Evolutionary conservation across 2,113 vertebrate species (phyloP).

Genomic region (Heloderma charlesbogerti): DNA sequence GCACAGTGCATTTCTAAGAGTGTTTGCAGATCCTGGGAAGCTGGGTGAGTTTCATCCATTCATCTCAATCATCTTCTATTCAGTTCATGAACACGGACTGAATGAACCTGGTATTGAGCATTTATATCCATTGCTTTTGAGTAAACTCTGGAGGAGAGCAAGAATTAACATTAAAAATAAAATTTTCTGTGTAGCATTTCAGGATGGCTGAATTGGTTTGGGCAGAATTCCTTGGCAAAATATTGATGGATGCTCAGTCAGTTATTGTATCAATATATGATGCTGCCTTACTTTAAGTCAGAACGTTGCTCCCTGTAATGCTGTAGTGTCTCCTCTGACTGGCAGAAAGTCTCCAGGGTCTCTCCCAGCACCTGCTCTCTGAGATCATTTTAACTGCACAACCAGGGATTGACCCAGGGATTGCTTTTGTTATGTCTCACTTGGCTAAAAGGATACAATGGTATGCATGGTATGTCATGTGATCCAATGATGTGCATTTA

Average conservation of each 20-base stretch:
- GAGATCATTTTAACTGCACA: background rate
- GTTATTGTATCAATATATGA: constrained; percentile 1
- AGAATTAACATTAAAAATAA: background rate
- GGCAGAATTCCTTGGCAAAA: background rate
- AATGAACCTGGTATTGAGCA: background rate
- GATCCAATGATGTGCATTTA: background rate
- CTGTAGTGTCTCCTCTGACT: background rate
- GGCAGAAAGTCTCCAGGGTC: background rate
- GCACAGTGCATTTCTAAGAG: background rate
- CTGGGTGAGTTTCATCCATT: background rate
- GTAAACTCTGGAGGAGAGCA: background rate
- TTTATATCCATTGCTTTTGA: background rate
- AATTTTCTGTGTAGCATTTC: background rate
- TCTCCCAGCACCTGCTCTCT: background rate
- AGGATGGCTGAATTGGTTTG: background rate
- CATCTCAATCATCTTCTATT: background rate
- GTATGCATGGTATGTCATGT: no score
- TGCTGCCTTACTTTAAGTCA: background rate
- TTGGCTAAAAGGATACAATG: background rate
- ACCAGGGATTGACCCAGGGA: background rate
- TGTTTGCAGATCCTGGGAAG: background rate
- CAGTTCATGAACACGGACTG: background rate
- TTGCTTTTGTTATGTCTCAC: background rate
- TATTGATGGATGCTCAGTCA: background rate
- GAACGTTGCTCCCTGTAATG: background rate